A percentile compares a stretch with the other conserved stretches of the same genome.
Evolutionary conservation across 2,113 vertebrate species (phyloP).

Genomic region (Chaetops frenatus): DNA sequence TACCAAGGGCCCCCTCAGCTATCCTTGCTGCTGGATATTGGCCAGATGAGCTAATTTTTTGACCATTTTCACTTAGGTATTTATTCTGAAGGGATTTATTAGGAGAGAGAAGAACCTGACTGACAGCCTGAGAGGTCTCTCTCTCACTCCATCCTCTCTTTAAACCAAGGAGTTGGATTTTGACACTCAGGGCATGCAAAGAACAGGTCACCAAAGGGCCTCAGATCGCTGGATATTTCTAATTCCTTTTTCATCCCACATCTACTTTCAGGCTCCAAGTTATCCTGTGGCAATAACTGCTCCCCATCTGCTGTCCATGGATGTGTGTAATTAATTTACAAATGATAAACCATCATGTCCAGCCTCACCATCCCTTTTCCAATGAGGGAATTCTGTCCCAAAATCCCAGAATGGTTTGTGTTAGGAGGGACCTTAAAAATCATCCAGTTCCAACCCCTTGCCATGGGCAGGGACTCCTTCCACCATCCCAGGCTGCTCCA

Average conservation of each 20-base stretch:
- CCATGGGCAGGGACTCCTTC: background rate
- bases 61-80: background rate
- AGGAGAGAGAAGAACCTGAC: background rate
- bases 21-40: background rate
- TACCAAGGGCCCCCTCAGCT: background rate
- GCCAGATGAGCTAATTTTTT: background rate
- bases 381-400: background rate
- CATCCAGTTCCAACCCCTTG: background rate
- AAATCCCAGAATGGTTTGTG: background rate
- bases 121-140: background rate
- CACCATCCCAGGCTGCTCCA: background rate
- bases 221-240: rapidly evolving
- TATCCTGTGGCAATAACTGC: background rate
- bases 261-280: background rate
- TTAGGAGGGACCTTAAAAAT: background rate
- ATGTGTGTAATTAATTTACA: background rate
- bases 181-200: background rate
- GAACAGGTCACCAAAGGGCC: background rate
- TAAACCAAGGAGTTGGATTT: background rate
- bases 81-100: background rate
- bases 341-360: background rate
- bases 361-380: background rate
- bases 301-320: background rate
- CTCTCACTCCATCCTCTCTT: background rate
- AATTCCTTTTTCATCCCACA: background rate